Conservation (phyloP, 2,888 invertebrate species). For the Xanthostigma xanthostigma region DNA sequence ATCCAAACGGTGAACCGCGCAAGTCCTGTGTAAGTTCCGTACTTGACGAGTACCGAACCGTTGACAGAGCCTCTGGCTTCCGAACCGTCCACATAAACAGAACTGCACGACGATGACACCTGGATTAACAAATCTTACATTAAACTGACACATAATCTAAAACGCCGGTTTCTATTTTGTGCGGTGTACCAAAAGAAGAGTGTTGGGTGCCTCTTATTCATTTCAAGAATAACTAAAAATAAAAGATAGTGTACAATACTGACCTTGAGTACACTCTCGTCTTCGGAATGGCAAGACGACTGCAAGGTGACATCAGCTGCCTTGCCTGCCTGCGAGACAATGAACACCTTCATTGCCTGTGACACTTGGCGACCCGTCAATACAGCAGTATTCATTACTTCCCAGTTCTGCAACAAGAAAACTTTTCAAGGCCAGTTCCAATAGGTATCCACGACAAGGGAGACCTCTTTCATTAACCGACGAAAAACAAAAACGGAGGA, state of each 20-base stretch:
- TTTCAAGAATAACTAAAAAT: not conserved
- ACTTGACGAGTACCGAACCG: slow-evolving; percentile 79
- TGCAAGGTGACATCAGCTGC: slow-evolving; percentile 90
- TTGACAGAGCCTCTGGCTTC: slow-evolving; percentile 90
- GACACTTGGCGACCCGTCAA: slow-evolving; percentile 87
- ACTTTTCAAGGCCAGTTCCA: slow-evolving; percentile 6
- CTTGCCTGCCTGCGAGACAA: slow-evolving; percentile 86
- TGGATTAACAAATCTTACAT: slow-evolving; percentile 23
- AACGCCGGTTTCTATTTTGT: too few species aligned
- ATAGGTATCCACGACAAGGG: too few species aligned
- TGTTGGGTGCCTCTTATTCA: too few species aligned
- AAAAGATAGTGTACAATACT: slow-evolving; percentile 9
- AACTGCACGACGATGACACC: slow-evolving; percentile 93
- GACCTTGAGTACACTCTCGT: slow-evolving; percentile 93
- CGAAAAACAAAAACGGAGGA: too few species aligned
- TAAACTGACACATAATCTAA: not conserved
- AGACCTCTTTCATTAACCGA: too few species aligned
- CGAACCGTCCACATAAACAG: slow-evolving; percentile 91
- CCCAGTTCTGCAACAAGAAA: slow-evolving; percentile 62
- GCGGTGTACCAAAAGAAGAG: too few species aligned
- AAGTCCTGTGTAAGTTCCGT: slow-evolving; percentile 77
- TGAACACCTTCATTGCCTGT: slow-evolving; percentile 89
- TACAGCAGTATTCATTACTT: slow-evolving; percentile 89
- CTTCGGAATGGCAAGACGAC: slow-evolving; percentile 87
- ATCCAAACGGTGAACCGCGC: slow-evolving; percentile 92